Percentiles rank a stretch among this genome's conserved stretches.
These are phyloP conservation scores for Drosophila subsilvestris DNA, from an alignment of 2,888 invertebrate genomes.

Conservation along the genomic window DNA sequence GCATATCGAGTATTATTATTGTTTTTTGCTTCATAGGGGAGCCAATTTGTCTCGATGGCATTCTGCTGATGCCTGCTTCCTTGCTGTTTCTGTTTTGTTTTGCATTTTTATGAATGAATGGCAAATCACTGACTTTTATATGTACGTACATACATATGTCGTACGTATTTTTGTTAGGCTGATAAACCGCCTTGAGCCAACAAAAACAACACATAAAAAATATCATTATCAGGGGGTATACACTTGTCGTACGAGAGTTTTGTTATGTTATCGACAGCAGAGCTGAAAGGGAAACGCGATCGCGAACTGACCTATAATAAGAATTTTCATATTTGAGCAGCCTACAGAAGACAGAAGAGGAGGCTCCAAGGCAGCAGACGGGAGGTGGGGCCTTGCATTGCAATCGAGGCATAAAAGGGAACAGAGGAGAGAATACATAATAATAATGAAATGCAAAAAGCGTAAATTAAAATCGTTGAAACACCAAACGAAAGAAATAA, in stretches of 20 bases:
- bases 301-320: constrained; percentile 77
- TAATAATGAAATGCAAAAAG: background rate
- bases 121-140: constrained; percentile 35
- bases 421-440: background rate
- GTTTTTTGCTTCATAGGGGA: constrained; percentile 36
- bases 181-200: constrained; percentile 66
- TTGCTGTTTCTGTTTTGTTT: constrained; percentile 33
- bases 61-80: constrained; percentile 7
- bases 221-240: constrained; percentile 10
- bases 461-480: background rate
- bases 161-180: constrained; percentile 44
- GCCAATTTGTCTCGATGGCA: constrained; percentile 9
- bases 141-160: background rate
- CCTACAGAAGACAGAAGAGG: constrained; percentile 18
- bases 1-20: background rate
- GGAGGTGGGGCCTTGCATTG: background rate
- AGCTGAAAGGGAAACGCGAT: constrained; percentile 72
- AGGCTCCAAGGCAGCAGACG: constrained; percentile 2
- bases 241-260: constrained; percentile 15
- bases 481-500: background rate
- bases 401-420: background rate
- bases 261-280: constrained; percentile 34
- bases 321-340: constrained; percentile 55
- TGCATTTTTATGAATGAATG: constrained; percentile 69
- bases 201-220: constrained; percentile 1